Percentiles rank a stretch among this genome's conserved stretches.
Conservation (phyloP, 2,113 vertebrate genomes). For the Pseudolaguvia tuberculata region DNA sequence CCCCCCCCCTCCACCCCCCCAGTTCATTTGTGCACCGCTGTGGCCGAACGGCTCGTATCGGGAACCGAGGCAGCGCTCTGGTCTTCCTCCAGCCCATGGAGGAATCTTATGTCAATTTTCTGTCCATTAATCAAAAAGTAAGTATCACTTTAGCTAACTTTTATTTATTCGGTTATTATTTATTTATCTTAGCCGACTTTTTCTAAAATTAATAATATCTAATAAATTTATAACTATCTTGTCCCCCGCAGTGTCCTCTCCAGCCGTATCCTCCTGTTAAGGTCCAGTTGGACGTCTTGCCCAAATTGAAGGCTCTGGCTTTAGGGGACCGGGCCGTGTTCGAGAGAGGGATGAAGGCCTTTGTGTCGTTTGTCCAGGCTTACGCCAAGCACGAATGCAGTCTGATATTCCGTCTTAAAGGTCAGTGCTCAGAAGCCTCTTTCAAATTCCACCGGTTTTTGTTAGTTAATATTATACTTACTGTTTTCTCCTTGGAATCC, state of each 20-base stretch:
- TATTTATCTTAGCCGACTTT: no score
- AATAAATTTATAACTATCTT: neutral
- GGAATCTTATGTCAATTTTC: slow-evolving; percentile 82
- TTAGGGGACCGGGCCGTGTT: slow-evolving; percentile 83
- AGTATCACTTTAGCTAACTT: slow-evolving; percentile 27
- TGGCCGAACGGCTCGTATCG: slow-evolving; percentile 89
- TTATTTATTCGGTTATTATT: no score
- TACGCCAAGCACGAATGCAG: slow-evolving; percentile 93
- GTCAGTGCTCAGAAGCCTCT: slow-evolving; percentile 55
- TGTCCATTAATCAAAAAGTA: slow-evolving; percentile 95
- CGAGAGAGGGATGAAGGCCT: slow-evolving; percentile 86
- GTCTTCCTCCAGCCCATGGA: slow-evolving; percentile 97
- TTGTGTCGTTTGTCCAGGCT: slow-evolving; percentile 85
- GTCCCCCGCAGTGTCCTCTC: slow-evolving; percentile 79
- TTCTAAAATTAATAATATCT: neutral
- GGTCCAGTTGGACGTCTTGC: slow-evolving; percentile 75
- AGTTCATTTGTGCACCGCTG: slow-evolving; percentile 97
- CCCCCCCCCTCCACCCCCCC: neutral
- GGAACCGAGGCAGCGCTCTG: slow-evolving; percentile 79
- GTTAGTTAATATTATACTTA: no score
- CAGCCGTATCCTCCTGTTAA: slow-evolving; percentile 70
- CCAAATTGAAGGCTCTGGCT: slow-evolving; percentile 78
- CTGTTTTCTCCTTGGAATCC: neutral
- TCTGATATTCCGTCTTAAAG: slow-evolving; percentile 92
- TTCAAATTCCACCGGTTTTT: no score